Percentiles rank a stretch among this genome's conserved stretches.
phyloP scores from a whole-genome alignment of 2,888 invertebrate genomes.

The Macroteleia sp. region DNA sequence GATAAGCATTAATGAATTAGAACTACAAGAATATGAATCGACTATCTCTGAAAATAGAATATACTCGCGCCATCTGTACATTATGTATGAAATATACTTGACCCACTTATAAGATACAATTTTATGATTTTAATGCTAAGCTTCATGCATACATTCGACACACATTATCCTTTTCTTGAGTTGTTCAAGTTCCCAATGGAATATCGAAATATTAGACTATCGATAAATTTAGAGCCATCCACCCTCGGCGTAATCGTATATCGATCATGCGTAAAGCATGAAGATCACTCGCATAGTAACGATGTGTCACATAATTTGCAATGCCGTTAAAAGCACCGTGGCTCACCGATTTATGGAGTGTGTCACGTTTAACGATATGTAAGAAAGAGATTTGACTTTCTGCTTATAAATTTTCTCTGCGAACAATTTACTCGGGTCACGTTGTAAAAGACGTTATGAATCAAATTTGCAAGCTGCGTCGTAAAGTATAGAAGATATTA shows the following conservation, averaged over 20 bases:
- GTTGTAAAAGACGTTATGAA: constrained; percentile 25
- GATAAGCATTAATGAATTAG: too few relatives aligned
- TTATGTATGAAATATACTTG: too few relatives aligned
- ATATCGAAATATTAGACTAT: too few relatives aligned
- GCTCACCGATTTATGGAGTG: constrained; percentile 26
- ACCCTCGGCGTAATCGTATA: background rate
- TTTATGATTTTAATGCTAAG: too few relatives aligned
- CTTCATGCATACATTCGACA: too few relatives aligned
- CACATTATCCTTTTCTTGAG: too few relatives aligned
- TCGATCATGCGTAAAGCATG: background rate
- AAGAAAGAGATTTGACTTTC: constrained; percentile 36
- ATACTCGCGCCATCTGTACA: too few relatives aligned
- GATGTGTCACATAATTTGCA: constrained; percentile 32
- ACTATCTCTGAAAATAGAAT: too few relatives aligned
- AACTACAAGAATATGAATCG: too few relatives aligned
- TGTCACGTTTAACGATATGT: constrained; percentile 31
- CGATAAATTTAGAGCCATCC: constrained; percentile 2
- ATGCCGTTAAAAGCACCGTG: constrained; percentile 11
- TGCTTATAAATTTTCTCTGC: constrained; percentile 41
- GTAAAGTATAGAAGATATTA: constrained; percentile 16
- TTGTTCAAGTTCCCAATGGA: too few relatives aligned
- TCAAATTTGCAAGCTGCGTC: constrained; percentile 40
- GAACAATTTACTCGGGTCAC: constrained; percentile 27
- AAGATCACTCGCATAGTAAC: constrained; percentile 1
- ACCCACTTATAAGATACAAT: too few relatives aligned